These are phyloP conservation scores for Dicerorhinus sumatrensis DNA, from an alignment of 2,113 vertebrate species.

Conservation along the genomic window DNA sequence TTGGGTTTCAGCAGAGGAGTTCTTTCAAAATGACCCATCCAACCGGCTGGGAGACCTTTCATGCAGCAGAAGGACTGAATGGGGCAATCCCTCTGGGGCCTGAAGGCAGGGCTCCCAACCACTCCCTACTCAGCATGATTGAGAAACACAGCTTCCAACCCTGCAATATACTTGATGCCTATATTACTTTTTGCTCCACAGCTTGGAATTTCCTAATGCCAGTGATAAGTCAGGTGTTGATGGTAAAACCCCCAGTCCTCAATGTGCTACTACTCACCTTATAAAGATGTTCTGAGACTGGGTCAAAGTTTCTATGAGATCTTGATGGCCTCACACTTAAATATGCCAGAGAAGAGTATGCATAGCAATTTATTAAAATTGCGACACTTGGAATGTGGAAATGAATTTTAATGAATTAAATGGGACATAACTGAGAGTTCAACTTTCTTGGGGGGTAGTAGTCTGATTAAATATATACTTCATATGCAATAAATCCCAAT, in stretches of 20 bases:
- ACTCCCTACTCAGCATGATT: not conserved
- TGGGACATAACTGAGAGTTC: not conserved
- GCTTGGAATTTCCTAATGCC: constrained; percentile 1
- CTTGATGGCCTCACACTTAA: not conserved
- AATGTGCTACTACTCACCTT: not conserved
- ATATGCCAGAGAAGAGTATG: not conserved
- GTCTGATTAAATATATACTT: not conserved
- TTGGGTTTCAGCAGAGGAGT: not conserved
- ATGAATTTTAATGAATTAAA: not conserved
- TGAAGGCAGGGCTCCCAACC: not conserved
- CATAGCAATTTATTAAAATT: not conserved
- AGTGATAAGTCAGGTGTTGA: not conserved
- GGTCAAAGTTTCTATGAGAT: constrained; percentile 38
- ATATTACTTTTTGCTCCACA: not conserved
- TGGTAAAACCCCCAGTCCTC: not conserved
- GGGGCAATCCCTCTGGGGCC: not conserved
- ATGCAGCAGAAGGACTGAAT: not conserved
- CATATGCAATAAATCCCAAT: not conserved
- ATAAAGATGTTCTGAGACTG: not conserved
- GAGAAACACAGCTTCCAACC: constrained; percentile 34
- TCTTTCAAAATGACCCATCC: constrained; percentile 51
- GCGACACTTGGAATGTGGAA: not conserved
- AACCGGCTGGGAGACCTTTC: not conserved
- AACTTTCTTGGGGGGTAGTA: not conserved
- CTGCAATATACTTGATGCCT: not conserved